These are phyloP conservation scores for Pachyramphus minor DNA, from an alignment of 2,113 vertebrate genomes.

Conservation along the genomic window DNA sequence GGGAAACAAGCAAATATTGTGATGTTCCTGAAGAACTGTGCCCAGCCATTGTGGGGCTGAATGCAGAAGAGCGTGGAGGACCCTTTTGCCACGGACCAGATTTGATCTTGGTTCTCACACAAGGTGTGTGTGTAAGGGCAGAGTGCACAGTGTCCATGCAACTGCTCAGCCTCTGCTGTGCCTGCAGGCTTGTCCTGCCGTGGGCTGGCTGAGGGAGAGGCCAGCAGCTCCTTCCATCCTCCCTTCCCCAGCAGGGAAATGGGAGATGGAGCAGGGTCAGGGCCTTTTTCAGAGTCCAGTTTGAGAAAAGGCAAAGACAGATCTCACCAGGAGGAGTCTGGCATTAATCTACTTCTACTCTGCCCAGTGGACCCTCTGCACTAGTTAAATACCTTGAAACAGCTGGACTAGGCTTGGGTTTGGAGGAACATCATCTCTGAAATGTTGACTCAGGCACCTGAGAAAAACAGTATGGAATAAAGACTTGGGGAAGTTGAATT, in stretches of 20 bases:
- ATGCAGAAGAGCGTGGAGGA: neutral
- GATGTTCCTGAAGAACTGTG: neutral
- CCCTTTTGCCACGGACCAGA: neutral
- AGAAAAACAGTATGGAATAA: neutral
- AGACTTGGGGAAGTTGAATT: neutral
- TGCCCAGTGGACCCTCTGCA: neutral
- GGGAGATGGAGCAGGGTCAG: neutral
- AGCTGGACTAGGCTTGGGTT: neutral
- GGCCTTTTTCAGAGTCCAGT: fast-evolving
- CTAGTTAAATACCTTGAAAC: neutral
- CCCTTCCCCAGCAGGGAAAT: neutral
- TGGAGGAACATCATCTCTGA: neutral
- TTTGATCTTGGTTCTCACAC: neutral
- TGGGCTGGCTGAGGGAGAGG: neutral
- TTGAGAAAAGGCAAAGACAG: neutral
- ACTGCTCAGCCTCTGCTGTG: neutral
- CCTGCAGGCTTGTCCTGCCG: neutral
- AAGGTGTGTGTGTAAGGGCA: neutral
- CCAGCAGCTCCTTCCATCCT: neutral
- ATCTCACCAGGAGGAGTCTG: neutral
- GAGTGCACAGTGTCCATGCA: fast-evolving
- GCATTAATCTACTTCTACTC: neutral
- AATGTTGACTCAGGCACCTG: neutral
- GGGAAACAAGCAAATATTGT: neutral
- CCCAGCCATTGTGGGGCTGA: neutral